Base-by-base conservation (phyloP, 2,888 invertebrate species). In the Limnephilus lunatus region DNA sequence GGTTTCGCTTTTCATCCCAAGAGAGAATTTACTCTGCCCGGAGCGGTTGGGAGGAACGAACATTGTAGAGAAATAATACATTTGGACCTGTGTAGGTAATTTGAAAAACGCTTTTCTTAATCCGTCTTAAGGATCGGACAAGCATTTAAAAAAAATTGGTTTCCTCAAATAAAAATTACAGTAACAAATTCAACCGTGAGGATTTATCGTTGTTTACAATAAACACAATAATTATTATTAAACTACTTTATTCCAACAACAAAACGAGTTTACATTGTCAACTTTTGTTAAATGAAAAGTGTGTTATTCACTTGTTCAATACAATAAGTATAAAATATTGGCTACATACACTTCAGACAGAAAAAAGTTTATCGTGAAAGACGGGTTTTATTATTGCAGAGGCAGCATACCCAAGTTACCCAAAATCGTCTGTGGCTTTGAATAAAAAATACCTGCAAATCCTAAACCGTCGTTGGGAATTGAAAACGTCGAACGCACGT, bases 401-500 rank as follows among this genome's bases (percentile, higher is more conserved):
- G 44, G 82, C 44, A 90, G 82, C 81, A 82, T 90, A 85, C 89
- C 53, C 83, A 85, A 90, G 92, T 92, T 92, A 86, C 90, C 68
- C 35, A 88, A 92, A 93, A 93, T 92, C 86, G 90, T 87, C 68
- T 82, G 90, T 82, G 83, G 88, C 92, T 83, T 91, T 89, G 90
- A 53, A 90, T 90, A 92, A 92, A 92, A 92, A 91, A 89, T 89
- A 86, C 92, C 92, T 91, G 93, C 90, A 91, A 93, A 93, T 92
- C 93, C 91, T 68, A 85, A 91, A 90, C 92, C 91, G 92, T 93
- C 93, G 92, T 80, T 53, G 93, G 91, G 93, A 93, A 93, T 93
- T 91, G 92, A 93, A 93, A 92, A 90, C 91, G 91, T 92, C 92
- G 90, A 93, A 92, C 53, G 93, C 91, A 93, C 93, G 93, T 93